Conservation (phyloP, 92 coral and sea anemone species). For the Scolanthus callimorphus region DNA sequence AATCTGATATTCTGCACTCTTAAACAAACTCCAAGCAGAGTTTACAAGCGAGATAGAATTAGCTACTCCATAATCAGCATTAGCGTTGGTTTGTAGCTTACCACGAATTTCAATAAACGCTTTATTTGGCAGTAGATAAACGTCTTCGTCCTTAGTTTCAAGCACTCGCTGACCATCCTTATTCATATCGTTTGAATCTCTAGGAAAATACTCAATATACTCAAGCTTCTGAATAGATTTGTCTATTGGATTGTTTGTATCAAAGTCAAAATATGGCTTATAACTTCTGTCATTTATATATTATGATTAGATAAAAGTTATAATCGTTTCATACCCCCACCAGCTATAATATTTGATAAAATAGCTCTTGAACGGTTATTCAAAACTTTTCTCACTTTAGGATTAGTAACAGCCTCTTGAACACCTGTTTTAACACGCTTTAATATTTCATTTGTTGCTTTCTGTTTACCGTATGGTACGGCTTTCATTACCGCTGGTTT, state of each 20-base stretch:
- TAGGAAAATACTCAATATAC: constrained; percentile 3
- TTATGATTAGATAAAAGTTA: constrained; percentile 4
- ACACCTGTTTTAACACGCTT: constrained; percentile 1
- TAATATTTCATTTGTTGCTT: constrained; percentile 2
- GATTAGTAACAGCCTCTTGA: background rate
- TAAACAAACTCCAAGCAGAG: background rate
- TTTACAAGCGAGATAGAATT: background rate
- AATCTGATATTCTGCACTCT: constrained; percentile 2
- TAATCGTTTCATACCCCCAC: background rate
- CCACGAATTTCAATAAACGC: background rate
- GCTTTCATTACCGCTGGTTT: background rate
- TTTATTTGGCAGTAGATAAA: background rate
- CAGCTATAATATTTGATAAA: constrained; percentile 3
- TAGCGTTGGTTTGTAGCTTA: constrained; percentile 5
- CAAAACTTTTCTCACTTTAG: background rate
- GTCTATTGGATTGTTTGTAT: background rate
- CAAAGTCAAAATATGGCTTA: constrained; percentile 6
- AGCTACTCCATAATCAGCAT: constrained; percentile 4
- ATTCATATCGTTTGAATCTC: constrained; percentile 10
- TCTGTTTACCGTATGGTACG: constrained; percentile 1
- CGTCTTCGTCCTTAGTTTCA: constrained; percentile 1
- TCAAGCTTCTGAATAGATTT: constrained; percentile 1
- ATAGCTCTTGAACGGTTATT: background rate
- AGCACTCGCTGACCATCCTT: background rate
- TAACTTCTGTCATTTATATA: constrained; percentile 6